A percentile compares a stretch with the other conserved stretches of the same genome.
These are phyloP conservation scores for Noctua comes DNA, from an alignment of 2,888 invertebrate genomes.

Conservation along the genomic window DNA sequence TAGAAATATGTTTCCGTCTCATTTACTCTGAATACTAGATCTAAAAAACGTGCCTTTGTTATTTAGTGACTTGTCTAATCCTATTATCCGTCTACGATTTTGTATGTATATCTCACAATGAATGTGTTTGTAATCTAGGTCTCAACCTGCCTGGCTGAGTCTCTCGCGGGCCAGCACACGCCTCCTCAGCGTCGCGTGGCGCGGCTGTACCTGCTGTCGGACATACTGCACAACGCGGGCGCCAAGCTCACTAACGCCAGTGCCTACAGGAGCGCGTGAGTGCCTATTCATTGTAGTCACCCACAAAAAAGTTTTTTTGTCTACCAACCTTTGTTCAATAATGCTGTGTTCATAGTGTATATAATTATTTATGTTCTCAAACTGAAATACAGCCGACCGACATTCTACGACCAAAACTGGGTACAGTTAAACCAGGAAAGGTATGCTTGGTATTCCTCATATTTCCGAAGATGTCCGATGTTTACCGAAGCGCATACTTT, in stretches of 20 bases:
- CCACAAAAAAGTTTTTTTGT: background rate
- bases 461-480: background rate
- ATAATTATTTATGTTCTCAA: no score
- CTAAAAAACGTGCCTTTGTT: background rate
- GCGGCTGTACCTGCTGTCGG: constrained; percentile 98
- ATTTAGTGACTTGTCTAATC: background rate
- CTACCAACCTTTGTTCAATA: background rate
- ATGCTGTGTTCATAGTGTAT: no score
- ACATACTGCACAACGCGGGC: constrained; percentile 99
- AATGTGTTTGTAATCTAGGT: constrained; percentile 78
- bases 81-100: background rate
- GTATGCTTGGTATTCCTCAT: background rate
- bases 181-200: constrained; percentile 97
- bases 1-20: background rate
- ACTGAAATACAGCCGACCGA: no score
- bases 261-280: constrained; percentile 96
- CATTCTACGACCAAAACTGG: background rate
- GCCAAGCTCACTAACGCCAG: constrained; percentile 99
- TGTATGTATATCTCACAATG: background rate
- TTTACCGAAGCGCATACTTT: background rate
- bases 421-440: background rate
- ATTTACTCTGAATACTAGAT: background rate
- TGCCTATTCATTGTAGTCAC: constrained; percentile 78
- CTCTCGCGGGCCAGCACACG: constrained; percentile 94
- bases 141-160: constrained; percentile 96